phyloP scores from a whole-genome alignment of 1,140 invertebrate genomes.

The Pinna nobilis region DNA sequence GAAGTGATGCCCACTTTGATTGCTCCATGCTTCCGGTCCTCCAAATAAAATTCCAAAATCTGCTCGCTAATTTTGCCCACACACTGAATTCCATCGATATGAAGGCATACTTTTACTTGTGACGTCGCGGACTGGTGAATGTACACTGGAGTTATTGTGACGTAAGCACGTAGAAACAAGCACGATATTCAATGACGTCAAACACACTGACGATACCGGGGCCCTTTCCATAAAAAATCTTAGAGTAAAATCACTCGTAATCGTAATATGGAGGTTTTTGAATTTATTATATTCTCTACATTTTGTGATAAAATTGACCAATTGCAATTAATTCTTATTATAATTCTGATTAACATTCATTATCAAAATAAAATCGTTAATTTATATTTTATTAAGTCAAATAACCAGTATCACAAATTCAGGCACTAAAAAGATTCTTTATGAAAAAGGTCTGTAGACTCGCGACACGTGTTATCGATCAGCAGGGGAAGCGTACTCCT shows the following conservation, averaged over 20 bases:
- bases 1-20: slow-evolving; percentile 33
- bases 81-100: slow-evolving; percentile 4
- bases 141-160: background rate
- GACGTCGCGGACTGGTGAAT: slow-evolving; percentile 32
- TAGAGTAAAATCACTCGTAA: background rate
- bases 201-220: background rate
- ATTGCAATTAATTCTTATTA: too few species aligned
- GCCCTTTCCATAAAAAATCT: background rate
- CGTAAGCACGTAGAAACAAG: slow-evolving; percentile 11
- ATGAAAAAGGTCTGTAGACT: too few species aligned
- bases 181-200: too few species aligned
- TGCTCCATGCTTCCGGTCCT: slow-evolving; percentile 31
- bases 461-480: too few species aligned
- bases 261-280: background rate
- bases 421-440: too few species aligned
- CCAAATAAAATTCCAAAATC: background rate
- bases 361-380: too few species aligned
- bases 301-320: background rate
- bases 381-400: too few species aligned
- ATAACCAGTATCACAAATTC: too few species aligned
- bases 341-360: too few species aligned
- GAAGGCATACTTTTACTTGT: slow-evolving; percentile 8
- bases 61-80: background rate
- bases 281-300: background rate
- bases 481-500: too few species aligned